Evolutionary conservation across 2,797 vertebrate genomes (phyloP).

Genomic region (Phataginus tetradactyla): DNA sequence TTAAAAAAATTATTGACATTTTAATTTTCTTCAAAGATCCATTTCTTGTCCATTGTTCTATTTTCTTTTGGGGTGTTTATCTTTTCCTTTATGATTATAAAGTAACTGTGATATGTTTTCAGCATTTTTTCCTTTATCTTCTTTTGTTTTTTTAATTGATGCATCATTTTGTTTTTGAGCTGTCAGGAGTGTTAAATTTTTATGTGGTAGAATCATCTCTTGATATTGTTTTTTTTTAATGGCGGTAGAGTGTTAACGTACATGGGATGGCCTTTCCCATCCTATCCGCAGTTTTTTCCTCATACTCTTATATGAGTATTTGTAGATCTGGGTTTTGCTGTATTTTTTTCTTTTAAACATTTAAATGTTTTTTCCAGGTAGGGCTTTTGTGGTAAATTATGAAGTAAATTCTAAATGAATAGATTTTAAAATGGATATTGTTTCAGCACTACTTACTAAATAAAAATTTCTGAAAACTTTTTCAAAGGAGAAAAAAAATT

Average conservation of each 20-base stretch:
- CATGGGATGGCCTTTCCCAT: background rate
- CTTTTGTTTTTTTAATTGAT: background rate
- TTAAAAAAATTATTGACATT: background rate
- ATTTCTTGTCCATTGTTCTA: background rate
- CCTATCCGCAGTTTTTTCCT: background rate
- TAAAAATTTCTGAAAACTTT: conserved; percentile 1
- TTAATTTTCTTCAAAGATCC: conserved; percentile 4
- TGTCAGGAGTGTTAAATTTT: background rate
- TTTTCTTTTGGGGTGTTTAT: background rate
- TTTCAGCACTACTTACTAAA: background rate
- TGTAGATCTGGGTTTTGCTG: background rate
- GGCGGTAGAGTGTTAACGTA: background rate
- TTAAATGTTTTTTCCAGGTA: background rate
- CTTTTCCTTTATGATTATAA: background rate
- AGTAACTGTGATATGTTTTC: background rate
- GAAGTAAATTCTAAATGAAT: background rate
- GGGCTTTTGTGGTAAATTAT: background rate
- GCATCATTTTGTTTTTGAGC: conserved; percentile 12
- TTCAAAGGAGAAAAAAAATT: background rate
- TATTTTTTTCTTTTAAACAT: background rate
- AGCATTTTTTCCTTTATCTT: background rate
- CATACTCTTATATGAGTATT: background rate
- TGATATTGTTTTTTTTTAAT: background rate
- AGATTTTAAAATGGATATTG: background rate
- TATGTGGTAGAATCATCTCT: background rate